phyloP scores from a whole-genome alignment of 2,113 vertebrate genomes.

The Neotragus moschatus region DNA sequence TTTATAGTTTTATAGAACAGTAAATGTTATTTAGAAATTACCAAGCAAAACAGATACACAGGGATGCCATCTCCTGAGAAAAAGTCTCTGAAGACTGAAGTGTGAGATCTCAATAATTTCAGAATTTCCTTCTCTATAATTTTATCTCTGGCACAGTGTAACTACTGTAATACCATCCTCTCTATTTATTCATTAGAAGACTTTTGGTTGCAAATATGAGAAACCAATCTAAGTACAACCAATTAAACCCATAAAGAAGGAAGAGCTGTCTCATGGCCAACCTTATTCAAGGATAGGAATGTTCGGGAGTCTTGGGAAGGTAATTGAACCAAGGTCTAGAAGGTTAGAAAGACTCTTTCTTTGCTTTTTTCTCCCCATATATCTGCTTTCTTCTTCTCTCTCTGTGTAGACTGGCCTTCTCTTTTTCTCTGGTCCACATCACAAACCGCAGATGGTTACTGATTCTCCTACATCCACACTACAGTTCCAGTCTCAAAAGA shows the following conservation, averaged over 20 bases:
- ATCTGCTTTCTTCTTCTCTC: neutral
- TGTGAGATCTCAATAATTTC: neutral
- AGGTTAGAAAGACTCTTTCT: neutral
- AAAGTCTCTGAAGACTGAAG: neutral
- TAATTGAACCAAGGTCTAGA: neutral
- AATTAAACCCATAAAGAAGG: neutral
- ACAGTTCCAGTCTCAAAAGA: neutral
- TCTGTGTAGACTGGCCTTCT: neutral
- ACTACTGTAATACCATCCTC: neutral
- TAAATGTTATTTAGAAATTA: neutral
- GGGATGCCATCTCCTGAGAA: neutral
- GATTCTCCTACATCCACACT: neutral
- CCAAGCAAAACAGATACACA: neutral
- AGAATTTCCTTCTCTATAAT: neutral
- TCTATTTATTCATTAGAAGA: neutral
- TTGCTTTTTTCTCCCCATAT: too few relatives aligned
- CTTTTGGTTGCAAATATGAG: neutral
- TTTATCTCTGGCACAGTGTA: neutral
- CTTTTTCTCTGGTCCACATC: neutral
- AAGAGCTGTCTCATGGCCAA: neutral
- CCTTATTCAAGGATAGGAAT: neutral
- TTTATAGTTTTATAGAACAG: neutral
- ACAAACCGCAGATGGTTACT: neutral
- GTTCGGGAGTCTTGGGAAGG: neutral
- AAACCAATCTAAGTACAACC: neutral